Percentiles rank a stretch among this genome's conserved stretches.
Evolutionary conservation across 37 sponge, comb jelly and placozoan species (phyloP).

Genomic region (Dysidea cf. avara): DNA sequence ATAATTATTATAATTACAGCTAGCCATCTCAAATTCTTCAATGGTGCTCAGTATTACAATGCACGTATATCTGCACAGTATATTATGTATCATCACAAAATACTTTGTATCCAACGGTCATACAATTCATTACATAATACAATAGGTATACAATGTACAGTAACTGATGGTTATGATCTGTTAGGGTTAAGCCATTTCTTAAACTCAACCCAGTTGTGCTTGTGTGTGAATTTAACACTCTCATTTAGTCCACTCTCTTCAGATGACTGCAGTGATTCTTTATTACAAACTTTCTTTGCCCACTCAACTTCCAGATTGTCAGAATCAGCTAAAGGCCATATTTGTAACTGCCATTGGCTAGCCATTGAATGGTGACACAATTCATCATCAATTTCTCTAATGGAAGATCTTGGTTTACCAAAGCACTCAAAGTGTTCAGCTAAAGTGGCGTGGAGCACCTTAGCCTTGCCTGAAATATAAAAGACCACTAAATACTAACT

Average conservation of each 20-base stretch:
- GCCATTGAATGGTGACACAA: conserved; percentile 70
- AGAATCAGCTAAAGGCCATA: conserved; percentile 43
- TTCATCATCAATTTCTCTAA: conserved; percentile 74
- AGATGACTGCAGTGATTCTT: conserved; percentile 45
- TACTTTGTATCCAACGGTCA: no score
- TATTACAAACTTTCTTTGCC: no score
- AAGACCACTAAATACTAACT: not conserved
- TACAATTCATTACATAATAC: no score
- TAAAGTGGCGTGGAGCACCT: conserved; percentile 50
- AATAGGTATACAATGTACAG: no score
- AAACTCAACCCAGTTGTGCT: conserved; percentile 42
- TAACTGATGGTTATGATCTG: no score
- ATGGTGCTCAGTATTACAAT: no score
- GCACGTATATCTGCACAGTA: no score
- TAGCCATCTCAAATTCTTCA: no score
- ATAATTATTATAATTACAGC: no score
- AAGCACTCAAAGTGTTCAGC: conserved; percentile 65
- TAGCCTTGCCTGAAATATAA: conserved; percentile 48
- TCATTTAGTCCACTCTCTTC: conserved; percentile 43
- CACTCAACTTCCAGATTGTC: no score
- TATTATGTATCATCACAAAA: no score
- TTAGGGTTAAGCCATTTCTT: conserved; percentile 67
- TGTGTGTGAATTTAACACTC: conserved; percentile 34
- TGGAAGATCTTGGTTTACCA: conserved; percentile 44
- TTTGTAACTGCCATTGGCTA: conserved; percentile 47